These are phyloP conservation scores for Coleophora deauratella DNA, from an alignment of 2,888 invertebrate species.

Conservation along the genomic window DNA sequence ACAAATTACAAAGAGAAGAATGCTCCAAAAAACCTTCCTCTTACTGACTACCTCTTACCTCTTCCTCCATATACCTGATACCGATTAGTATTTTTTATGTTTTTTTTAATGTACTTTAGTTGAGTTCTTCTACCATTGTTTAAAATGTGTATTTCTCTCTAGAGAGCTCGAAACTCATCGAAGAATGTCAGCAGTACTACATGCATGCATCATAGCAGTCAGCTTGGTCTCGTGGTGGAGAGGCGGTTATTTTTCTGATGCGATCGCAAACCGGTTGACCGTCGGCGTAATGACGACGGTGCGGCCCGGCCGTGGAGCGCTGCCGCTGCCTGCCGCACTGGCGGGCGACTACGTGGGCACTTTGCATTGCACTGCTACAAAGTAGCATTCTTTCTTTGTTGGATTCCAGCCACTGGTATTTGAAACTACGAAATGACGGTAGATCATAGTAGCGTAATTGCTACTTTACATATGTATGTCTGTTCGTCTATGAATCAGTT, in stretches of 20 bases:
- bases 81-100: no score
- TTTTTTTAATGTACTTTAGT: no score
- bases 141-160: no score
- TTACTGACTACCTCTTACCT: no score
- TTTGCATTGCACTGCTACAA: conserved; percentile 50
- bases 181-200: conserved; percentile 6
- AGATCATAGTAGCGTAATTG: background rate
- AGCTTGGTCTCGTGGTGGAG: conserved; percentile 36
- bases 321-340: conserved; percentile 20
- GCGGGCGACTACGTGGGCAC: conserved; percentile 38
- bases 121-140: no score
- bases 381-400: conserved; percentile 15
- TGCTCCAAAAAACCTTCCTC: no score
- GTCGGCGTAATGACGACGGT: conserved; percentile 55
- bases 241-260: conserved; percentile 68
- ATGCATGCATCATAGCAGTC: no score
- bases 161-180: no score
- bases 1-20: no score
- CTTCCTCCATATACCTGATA: no score
- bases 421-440: conserved; percentile 10
- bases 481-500: no score
- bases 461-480: no score
- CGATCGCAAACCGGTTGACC: conserved; percentile 70
- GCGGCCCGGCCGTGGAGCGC: conserved; percentile 23
- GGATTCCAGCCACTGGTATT: background rate